A percentile compares a stretch with the other conserved stretches of the same genome.
These are phyloP conservation scores for Machaerirhynchus nigripectus DNA, from an alignment of 2,113 vertebrate species.

Conservation along the genomic window DNA sequence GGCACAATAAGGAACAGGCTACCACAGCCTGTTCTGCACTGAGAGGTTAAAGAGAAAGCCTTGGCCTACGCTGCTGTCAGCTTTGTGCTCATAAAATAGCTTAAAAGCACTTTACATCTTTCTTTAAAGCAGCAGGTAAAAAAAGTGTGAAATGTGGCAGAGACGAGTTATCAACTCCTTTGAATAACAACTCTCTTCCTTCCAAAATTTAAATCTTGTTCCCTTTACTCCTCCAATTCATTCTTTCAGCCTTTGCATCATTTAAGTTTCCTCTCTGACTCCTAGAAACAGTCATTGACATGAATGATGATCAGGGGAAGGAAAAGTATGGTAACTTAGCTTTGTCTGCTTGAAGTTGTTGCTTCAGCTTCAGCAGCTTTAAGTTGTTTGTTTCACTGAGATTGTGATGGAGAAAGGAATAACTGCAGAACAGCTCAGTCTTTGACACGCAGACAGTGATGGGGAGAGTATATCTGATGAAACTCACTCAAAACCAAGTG, in stretches of 20 bases:
- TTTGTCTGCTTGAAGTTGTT: not conserved
- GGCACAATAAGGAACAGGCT: not conserved
- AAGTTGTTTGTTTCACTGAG: not conserved
- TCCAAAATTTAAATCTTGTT: constrained; percentile 3
- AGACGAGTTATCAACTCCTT: not conserved
- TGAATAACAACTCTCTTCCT: not conserved
- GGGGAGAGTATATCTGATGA: not conserved
- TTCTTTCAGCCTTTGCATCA: not conserved
- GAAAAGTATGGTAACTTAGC: not conserved
- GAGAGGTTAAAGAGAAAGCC: not conserved
- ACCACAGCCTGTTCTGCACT: not conserved
- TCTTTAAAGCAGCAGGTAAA: constrained; percentile 2
- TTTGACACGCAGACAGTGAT: not conserved
- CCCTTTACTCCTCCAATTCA: not conserved
- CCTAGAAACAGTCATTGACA: not conserved
- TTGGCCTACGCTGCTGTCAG: not conserved
- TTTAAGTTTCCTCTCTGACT: not conserved
- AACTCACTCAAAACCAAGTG: not conserved
- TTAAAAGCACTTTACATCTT: not conserved
- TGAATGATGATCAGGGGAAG: not conserved
- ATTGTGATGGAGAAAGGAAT: not conserved
- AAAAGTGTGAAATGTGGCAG: not conserved
- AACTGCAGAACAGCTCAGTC: not conserved
- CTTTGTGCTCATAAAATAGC: not conserved
- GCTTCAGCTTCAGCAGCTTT: not conserved